Evolutionary conservation across 2,113 vertebrate species (phyloP), one percentile per base, ranked within the genome.

Genomic region (Alectura lathami): DNA sequence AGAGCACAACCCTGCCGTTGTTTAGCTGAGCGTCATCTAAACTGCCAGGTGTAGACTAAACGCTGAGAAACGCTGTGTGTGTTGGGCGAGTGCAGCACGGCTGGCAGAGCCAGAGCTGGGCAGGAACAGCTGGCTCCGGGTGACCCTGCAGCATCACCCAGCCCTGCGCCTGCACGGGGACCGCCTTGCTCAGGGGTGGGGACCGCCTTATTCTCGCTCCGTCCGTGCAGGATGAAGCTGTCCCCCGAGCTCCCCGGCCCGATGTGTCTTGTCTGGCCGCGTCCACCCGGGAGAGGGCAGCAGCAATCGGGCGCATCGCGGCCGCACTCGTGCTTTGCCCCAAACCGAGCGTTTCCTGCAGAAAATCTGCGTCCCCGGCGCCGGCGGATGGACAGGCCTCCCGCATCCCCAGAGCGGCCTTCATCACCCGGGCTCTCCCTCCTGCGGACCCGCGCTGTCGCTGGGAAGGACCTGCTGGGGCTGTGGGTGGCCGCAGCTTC

Each of bases 281-380:
- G 57, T 86, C 72, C 76, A 68, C 83, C 96, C 96, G 86, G 91
- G 80, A 96, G 96, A 88, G 93, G 93, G 96, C 96, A 96, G 96
- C 94, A 96, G 73, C 77, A 62, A 43, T 86, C 96, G 80, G 83
- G 50, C 43, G 0, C 91, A 83, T 64, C 12, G 43, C 62, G 16
- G 42, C 50, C 17, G 14, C 17, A 34, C n/a, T 57, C 42, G 21
- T 26, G 9, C 34, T 22, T 47, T 68, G 78, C 78, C 42, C 51
- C 78, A 30, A 23, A 68, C 24, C 18, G 18, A 30, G 48, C 24
- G 17, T 75, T 63, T 47, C 47, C 40, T 47, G 51, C 13, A 64
- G 32, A 47, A 63, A 73, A 50, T 26, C 47, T 17, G 45, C 17
- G 20, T 20, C 20, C 38, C 8, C 18, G 34, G 50, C n/a, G 34